Evolutionary conservation across 2,113 vertebrate species (phyloP).

Genomic region (Strigops habroptila): DNA sequence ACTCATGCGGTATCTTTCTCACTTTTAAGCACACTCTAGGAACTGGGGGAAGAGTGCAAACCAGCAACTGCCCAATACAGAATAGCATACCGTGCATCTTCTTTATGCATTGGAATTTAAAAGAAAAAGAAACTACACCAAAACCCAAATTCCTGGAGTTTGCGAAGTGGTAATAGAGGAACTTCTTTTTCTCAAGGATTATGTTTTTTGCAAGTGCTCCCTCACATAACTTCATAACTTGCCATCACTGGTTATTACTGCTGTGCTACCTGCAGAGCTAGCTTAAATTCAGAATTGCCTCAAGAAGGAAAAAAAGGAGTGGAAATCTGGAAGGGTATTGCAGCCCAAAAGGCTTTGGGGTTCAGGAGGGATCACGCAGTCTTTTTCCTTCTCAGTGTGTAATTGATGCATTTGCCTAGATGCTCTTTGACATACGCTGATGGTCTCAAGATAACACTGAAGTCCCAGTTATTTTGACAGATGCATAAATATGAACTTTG

Average conservation of each 20-base stretch:
- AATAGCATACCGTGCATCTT: background rate
- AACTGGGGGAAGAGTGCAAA: background rate
- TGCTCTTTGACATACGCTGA: background rate
- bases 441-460: background rate
- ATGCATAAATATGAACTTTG: background rate
- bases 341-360: background rate
- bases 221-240: background rate
- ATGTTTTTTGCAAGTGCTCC: background rate
- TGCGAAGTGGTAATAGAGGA: background rate
- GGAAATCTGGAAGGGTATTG: background rate
- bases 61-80: background rate
- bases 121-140: background rate
- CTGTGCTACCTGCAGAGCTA: background rate
- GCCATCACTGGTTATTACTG: background rate
- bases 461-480: background rate
- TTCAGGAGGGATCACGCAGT: background rate
- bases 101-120: background rate
- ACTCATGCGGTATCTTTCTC: conserved; percentile 27
- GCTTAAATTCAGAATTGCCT: background rate
- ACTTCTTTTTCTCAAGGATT: background rate
- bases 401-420: background rate
- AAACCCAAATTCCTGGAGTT: background rate
- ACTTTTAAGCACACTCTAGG: background rate
- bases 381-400: background rate
- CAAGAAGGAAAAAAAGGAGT: background rate